Base-by-base conservation (phyloP, 2,888 invertebrate species). In the Hypercompe scribonia region DNA sequence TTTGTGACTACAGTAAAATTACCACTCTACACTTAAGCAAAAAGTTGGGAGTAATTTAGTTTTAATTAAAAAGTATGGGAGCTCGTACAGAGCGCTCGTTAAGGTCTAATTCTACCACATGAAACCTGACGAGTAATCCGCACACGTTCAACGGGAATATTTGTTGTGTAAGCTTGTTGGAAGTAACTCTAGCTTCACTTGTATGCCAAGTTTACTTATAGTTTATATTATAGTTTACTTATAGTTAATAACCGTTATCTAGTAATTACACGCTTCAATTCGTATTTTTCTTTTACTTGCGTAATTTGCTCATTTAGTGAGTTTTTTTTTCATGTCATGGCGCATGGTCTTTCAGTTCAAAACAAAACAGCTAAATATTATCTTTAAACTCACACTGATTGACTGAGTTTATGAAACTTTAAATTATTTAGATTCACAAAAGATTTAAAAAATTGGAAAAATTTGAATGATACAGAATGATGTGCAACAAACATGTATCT, bases 11-110 rank as follows among this genome's bases (percentile, higher is more conserved):
- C 50, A 18, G n/a, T 67, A 46, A 50, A 71, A 66, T 66, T 42
- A 33, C 33, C 46, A 24, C 31, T 21, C 18, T 31, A 39, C 39
- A 18, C 33, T 42, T 15, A 34, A n/a, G 34, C 61, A 46, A 68
- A 72, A 68, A 67, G 61, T 63, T 71, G 2, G 21, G 34, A 24
- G 42, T 61, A 68, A 61, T 63, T 68, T 46, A 75, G 50, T 39
- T 72, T 72, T 67, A 75, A 70, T 70, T 67, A 67, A 63, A 63
- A 71, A 54, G n/a, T 42, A 50, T 18, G 15, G 46, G 31, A 68
- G 13, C 31, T 71, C 71, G 71, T 68, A 58, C 7, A n/a, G 39
- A 39, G 21, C 34, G 54, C 61, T 67, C 33, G 71, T 63, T 34
- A 46, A 61, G 31, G 31, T 21, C 33, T 42, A 11, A n/a, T 3